Conservation (phyloP, 2,797 vertebrate species). For the Acanthopagrus latus region DNA sequence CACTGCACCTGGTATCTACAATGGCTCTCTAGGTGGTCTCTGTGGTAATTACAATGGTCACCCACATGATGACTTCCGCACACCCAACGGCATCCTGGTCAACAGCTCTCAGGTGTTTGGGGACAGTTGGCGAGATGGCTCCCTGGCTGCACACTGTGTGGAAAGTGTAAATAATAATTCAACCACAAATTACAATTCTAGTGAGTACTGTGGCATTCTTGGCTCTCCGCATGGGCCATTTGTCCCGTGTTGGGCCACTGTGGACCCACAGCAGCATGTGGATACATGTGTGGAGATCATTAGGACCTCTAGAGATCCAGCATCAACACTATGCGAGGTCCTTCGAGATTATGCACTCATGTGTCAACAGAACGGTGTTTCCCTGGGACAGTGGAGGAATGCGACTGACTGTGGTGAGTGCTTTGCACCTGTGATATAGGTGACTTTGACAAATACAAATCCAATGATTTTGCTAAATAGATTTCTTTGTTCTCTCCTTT, state of each 20-base stretch:
- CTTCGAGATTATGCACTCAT: slow-evolving; percentile 72
- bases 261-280: slow-evolving; percentile 48
- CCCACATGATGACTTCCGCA: slow-evolving; percentile 69
- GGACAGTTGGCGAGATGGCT: slow-evolving; percentile 45
- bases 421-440: fast-evolving
- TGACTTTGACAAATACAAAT: neutral
- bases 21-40: slow-evolving; percentile 70
- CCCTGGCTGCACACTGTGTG: neutral
- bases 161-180: neutral
- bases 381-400: slow-evolving; percentile 74
- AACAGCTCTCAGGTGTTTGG: slow-evolving; percentile 60
- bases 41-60: slow-evolving; percentile 76
- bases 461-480: too few species aligned
- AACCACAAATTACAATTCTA: slow-evolving; percentile 35
- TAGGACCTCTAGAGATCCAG: slow-evolving; percentile 46
- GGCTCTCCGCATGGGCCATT: slow-evolving; percentile 66
- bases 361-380: slow-evolving; percentile 74
- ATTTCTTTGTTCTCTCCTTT: too few species aligned
- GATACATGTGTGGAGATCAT: slow-evolving; percentile 58
- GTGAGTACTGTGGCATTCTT: slow-evolving; percentile 70
- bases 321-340: slow-evolving; percentile 61
- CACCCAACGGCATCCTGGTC: slow-evolving; percentile 49
- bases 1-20: slow-evolving; percentile 70
- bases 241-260: slow-evolving; percentile 58
- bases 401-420: slow-evolving; percentile 73